Percentiles rank a stretch among this genome's conserved stretches.
Conservation (phyloP, 2,797 vertebrate species). For the Rhinophrynus dorsalis region DNA sequence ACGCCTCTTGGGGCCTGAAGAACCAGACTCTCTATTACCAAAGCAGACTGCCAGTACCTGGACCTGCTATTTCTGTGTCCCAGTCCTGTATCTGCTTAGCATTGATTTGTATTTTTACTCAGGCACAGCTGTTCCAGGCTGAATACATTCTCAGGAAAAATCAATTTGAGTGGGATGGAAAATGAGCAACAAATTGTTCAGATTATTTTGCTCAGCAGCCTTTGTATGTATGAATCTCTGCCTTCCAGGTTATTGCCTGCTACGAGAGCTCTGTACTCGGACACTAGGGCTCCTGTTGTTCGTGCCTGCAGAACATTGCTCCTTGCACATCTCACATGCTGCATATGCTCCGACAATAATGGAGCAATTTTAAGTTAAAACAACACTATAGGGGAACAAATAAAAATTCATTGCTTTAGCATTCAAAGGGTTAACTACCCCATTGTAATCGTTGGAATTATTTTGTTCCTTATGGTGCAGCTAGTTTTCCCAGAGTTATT, state of each 20-base stretch:
- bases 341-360: too few relatives aligned
- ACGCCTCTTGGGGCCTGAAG: not conserved
- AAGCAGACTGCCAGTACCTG: not conserved
- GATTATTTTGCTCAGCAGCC: constrained; percentile 26
- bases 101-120: constrained; percentile 38
- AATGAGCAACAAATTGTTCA: constrained; percentile 40
- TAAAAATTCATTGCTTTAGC: too few relatives aligned
- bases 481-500: too few relatives aligned
- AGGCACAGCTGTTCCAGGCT: constrained; percentile 34
- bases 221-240: not conserved
- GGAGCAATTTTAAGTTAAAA: too few relatives aligned
- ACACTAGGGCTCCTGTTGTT: not conserved
- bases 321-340: too few relatives aligned
- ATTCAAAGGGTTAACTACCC: too few relatives aligned
- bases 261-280: not conserved
- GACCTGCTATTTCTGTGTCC: constrained; percentile 22
- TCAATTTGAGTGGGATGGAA: constrained; percentile 35
- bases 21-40: not conserved
- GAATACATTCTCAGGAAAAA: constrained; percentile 43
- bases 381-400: too few relatives aligned
- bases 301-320: too few relatives aligned
- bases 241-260: constrained; percentile 5
- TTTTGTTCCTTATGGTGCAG: too few relatives aligned
- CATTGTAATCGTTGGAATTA: too few relatives aligned
- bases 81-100: constrained; percentile 38